Evolutionary conservation across 2,113 vertebrate genomes (phyloP), one percentile per base, ranked within the genome.

Genomic region (Neodontobutis hainanensis): DNA sequence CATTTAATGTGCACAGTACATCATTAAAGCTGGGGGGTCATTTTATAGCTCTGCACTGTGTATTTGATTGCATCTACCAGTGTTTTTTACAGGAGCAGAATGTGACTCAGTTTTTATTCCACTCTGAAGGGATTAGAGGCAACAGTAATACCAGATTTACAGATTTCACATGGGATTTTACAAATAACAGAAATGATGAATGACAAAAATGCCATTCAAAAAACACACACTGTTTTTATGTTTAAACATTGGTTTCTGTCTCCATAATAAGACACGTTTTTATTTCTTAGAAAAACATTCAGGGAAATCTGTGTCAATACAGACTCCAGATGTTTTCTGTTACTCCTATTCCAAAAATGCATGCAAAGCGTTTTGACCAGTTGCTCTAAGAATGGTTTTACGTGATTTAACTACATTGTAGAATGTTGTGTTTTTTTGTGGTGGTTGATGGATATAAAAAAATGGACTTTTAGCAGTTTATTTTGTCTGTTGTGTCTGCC

Each of bases 141-240:
- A n/a, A 16, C 35, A 44, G 68, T 82, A 69, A 77, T 83, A 63
- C 72, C 76, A 84, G 76, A 85, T 85, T 83, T 83, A 49, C 66
- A 61, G 74, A 83, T 80, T 83, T 78, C 19, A 73, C 58, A 64
- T 36, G 43, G 42, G 56, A 63, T 75, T 61, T 55, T 43, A n/a
- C 50, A 60, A 76, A 36, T 76, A 61, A 61, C 34, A 82, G 46
- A 50, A 69, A 53, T 64, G 5, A 62, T 81, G 47, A 79, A 70
- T 73, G 61, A 55, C 61, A 75, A 52, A 3, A 11, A 46, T 16
- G 0, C 27, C 38, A 75, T 15, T 50, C 9, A 77, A 59, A 66
- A 53, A 45, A 73, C 65, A 35, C 34, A 35, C 51, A 65, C 67
- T 56, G 8, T 15, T 56, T 56, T 56, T 55, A 14, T 36, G 32